Conservation (phyloP, 2,888 invertebrate genomes). For the Rutpela maculata region DNA sequence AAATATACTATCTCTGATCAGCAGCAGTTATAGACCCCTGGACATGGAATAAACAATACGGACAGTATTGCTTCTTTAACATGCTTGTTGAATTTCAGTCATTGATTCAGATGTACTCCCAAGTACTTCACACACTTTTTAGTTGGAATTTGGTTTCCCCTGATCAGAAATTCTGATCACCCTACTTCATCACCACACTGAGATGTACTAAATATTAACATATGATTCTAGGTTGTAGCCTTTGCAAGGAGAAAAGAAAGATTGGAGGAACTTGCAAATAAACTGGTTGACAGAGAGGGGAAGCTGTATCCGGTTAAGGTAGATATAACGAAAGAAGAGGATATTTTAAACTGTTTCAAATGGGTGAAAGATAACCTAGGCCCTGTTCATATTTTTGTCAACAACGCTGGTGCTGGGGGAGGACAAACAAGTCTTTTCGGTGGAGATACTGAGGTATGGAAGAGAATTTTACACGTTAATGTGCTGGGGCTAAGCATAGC, state of each 20-base stretch:
- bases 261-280: conserved; percentile 49
- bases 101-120: too few relatives aligned
- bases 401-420: conserved; percentile 63
- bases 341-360: conserved; percentile 66
- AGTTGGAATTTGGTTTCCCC: too few relatives aligned
- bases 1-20: too few relatives aligned
- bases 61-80: too few relatives aligned
- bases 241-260: conserved; percentile 56
- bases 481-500: conserved; percentile 56
- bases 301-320: conserved; percentile 66
- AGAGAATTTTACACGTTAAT: conserved; percentile 57
- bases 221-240: conserved; percentile 53
- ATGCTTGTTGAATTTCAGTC: too few relatives aligned
- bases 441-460: conserved; percentile 52
- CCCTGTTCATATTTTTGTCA: conserved; percentile 68
- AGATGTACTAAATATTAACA: too few relatives aligned
- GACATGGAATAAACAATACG: too few relatives aligned
- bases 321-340: conserved; percentile 67
- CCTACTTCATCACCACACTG: too few relatives aligned
- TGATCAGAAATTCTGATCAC: too few relatives aligned
- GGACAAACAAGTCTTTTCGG: not conserved
- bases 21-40: too few relatives aligned
- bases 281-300: conserved; percentile 55
- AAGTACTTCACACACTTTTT: too few relatives aligned
- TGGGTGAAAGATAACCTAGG: conserved; percentile 66